Percentiles rank a stretch among this genome's conserved stretches.
phyloP scores from a whole-genome alignment of 2,888 invertebrate species.

The Amphimallon solstitiale region DNA sequence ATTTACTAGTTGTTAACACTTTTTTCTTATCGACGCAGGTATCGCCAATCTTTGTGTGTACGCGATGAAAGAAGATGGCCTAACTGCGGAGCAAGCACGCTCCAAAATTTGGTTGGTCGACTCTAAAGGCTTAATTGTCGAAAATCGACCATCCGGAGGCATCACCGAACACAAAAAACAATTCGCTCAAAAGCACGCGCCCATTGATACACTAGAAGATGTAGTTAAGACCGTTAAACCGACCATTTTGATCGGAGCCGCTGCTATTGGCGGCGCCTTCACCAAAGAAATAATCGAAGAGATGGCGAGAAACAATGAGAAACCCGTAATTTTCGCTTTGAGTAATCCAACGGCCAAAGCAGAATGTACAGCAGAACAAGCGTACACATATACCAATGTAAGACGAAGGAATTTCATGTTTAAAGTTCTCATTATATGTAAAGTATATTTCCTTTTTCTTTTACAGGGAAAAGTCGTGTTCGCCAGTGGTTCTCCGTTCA shows the following conservation, averaged over 20 bases:
- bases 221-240: conserved; percentile 87
- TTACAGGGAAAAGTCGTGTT: conserved; percentile 88
- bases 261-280: conserved; percentile 95
- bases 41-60: conserved; percentile 92
- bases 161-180: conserved; percentile 80
- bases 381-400: conserved; percentile 88
- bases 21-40: conserved; percentile 71
- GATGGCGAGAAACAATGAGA: conserved; percentile 86
- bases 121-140: conserved; percentile 93
- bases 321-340: conserved; percentile 95
- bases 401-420: conserved; percentile 53
- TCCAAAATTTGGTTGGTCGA: conserved; percentile 94
- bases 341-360: conserved; percentile 99
- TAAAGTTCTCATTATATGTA: neutral
- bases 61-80: conserved; percentile 93
- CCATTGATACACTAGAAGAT: conserved; percentile 81
- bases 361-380: conserved; percentile 99
- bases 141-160: conserved; percentile 84
- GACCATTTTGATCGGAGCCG: conserved; percentile 92
- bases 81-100: conserved; percentile 77
- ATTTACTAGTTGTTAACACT: too few relatives aligned
- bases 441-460: conserved; percentile 21
- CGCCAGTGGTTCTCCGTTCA: conserved; percentile 97
- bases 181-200: conserved; percentile 83
- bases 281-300: conserved; percentile 83